Evolutionary conservation across 1,140 invertebrate species (phyloP).

Genomic region (Zaprionus inermis): DNA sequence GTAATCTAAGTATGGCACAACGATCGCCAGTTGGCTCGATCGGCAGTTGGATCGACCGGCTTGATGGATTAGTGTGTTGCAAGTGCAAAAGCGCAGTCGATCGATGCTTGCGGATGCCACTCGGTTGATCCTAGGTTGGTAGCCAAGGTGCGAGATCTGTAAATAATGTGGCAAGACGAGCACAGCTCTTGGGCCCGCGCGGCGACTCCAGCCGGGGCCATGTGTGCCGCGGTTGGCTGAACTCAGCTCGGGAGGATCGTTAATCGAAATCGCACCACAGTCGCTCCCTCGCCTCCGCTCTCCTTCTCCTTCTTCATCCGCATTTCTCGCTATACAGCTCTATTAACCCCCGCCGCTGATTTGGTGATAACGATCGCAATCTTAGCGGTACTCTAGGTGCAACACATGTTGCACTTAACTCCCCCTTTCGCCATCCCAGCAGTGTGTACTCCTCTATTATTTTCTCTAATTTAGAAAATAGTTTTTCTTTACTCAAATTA

Average conservation of each 20-base stretch:
- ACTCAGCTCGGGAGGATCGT: constrained; percentile 22
- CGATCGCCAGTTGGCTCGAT: constrained; percentile 30
- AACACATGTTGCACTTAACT: constrained; percentile 72
- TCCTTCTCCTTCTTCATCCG: neutral
- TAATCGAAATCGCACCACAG: constrained; percentile 48
- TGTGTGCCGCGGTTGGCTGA: constrained; percentile 57
- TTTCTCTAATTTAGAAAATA: constrained; percentile 77
- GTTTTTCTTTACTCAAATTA: constrained; percentile 58
- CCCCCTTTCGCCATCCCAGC: neutral
- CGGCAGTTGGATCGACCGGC: constrained; percentile 29
- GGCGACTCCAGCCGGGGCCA: constrained; percentile 38
- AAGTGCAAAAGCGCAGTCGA: constrained; percentile 64
- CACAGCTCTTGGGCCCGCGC: constrained; percentile 6
- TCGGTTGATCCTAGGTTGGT: constrained; percentile 24
- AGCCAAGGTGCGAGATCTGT: constrained; percentile 75
- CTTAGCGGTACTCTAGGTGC: constrained; percentile 70
- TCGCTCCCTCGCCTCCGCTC: neutral
- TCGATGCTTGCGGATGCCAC: constrained; percentile 27
- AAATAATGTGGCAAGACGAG: constrained; percentile 71
- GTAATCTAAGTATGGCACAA: constrained; percentile 67
- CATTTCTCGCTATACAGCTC: constrained; percentile 57
- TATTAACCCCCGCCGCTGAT: constrained; percentile 76
- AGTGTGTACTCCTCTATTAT: constrained; percentile 54
- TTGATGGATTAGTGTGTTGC: constrained; percentile 74
- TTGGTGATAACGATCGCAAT: constrained; percentile 82